Base-by-base conservation (phyloP, 2,888 invertebrate species). In the Caenorhabditis drosophilae region DNA sequence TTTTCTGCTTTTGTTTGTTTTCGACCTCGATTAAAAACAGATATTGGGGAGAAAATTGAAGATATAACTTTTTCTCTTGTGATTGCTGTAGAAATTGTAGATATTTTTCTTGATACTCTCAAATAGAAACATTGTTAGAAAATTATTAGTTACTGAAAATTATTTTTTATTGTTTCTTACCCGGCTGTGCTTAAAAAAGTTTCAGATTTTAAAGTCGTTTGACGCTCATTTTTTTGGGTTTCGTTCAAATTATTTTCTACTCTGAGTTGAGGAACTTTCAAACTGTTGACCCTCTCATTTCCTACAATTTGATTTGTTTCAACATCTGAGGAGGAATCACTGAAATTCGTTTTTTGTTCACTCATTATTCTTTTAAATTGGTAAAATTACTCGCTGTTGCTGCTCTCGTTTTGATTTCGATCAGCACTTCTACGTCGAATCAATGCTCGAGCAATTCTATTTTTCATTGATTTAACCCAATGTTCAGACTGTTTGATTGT, bases 1-100 rank as follows among this genome's bases (percentile, higher is more conserved):
- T 76, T 76, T 54, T 83, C 83, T 4, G 81, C 82, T 55, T 70
- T 73, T 9, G 75, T 70, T 22, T 68, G 71, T 57, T 72, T 72
- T 25, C 73, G 44, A n/a, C 68, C 50, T 46, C 71, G 36, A 42
- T 67, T 72, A 49, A 76, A 71, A 15, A 70, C 61, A 15, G 69
- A 48, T 16, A 72, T 70, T 22, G 73, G 75, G 4, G 70, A 59
- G 38, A 72, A 73, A 9, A 75, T 70, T 2, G 74, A 69, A 0
- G 73, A 63, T 4, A 77, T 73, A 54, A 78, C 62, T 9, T 67
- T 67, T 38, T 78, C 76, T 9, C 71, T 36, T 12, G 70, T 78
- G 35, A 75, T 69, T 20, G 68, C 55, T 0, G 74, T 67, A 1
- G 76, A 75, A 25, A 78, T 55, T 1, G 73, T 67, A 11, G 77